phyloP scores from a whole-genome alignment of 2,888 invertebrate species.

The Embidobia sp. region DNA sequence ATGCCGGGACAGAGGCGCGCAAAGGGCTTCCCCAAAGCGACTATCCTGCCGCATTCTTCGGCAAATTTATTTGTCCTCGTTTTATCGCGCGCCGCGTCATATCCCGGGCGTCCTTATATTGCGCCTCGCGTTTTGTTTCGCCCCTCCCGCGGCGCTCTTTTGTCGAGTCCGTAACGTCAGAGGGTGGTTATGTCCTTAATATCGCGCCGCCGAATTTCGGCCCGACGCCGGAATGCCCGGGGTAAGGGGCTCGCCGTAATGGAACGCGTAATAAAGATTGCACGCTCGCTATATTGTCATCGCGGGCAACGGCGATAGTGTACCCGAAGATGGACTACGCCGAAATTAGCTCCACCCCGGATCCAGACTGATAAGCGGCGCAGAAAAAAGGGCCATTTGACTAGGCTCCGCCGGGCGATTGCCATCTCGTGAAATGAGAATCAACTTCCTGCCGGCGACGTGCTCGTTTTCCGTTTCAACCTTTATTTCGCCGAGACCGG shows the following conservation, averaged over 20 bases:
- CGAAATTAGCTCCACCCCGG: slow-evolving; percentile 29
- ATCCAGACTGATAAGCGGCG: slow-evolving; percentile 35
- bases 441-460: slow-evolving; percentile 1
- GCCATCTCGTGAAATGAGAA: slow-evolving; percentile 16
- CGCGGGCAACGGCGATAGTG: not conserved
- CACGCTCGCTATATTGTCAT: slow-evolving; percentile 30
- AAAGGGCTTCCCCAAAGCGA: slow-evolving; percentile 63
- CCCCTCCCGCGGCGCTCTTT: slow-evolving; percentile 15
- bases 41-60: slow-evolving; percentile 63
- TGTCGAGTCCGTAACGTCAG: slow-evolving; percentile 43
- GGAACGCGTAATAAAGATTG: slow-evolving; percentile 52
- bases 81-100: slow-evolving; percentile 63
- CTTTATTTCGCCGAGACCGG: too few relatives aligned
- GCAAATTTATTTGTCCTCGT: slow-evolving; percentile 66
- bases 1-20: slow-evolving; percentile 63
- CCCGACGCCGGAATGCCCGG: slow-evolving; percentile 19
- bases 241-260: slow-evolving; percentile 35
- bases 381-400: slow-evolving; percentile 22
- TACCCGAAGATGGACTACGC: slow-evolving; percentile 26
- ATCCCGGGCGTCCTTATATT: slow-evolving; percentile 40
- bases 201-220: slow-evolving; percentile 47
- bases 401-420: slow-evolving; percentile 9
- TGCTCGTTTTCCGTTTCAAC: too few relatives aligned
- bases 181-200: slow-evolving; percentile 52
- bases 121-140: not conserved